Percentiles rank a stretch among this genome's conserved stretches.
Evolutionary conservation across 2,888 invertebrate species (phyloP).

Genomic region (Anorthoa munda): DNA sequence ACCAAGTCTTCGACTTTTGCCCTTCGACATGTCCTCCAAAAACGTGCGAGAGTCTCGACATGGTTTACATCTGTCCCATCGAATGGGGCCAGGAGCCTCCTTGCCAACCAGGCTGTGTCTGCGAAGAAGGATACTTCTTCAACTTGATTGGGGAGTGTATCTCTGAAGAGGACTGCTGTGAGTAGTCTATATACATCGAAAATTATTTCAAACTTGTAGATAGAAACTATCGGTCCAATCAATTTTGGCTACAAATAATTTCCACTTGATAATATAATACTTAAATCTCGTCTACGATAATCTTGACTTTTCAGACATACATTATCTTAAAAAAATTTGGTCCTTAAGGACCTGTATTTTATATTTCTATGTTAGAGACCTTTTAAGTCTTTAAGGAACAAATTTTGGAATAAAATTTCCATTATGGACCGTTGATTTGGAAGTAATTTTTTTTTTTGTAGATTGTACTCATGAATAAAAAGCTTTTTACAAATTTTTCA

Average conservation of each 20-base stretch:
- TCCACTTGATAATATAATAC: no score
- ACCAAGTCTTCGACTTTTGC: constrained; percentile 63
- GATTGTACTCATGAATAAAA: no score
- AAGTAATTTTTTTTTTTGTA: no score
- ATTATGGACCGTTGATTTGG: no score
- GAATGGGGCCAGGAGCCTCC: constrained; percentile 3
- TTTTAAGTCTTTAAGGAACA: no score
- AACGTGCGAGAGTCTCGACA: constrained; percentile 64
- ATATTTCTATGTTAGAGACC: no score
- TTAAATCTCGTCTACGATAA: background rate
- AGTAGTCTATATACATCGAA: constrained; percentile 15
- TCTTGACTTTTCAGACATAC: background rate
- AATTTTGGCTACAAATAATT: background rate
- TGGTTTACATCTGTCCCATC: constrained; percentile 48
- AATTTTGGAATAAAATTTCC: no score
- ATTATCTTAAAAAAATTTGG: background rate
- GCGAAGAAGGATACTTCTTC: constrained; percentile 41
- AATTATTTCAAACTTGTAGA: background rate
- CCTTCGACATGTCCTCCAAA: constrained; percentile 66
- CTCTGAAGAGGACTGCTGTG: constrained; percentile 41
- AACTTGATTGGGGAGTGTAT: constrained; percentile 45
- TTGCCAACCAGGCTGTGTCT: constrained; percentile 46
- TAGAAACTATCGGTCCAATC: background rate
- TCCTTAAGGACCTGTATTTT: background rate
- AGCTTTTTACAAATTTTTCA: no score